Evolutionary conservation across 2,888 invertebrate genomes (phyloP), one percentile per base, ranked within the genome.

Genomic region (Xylota sylvarum): DNA sequence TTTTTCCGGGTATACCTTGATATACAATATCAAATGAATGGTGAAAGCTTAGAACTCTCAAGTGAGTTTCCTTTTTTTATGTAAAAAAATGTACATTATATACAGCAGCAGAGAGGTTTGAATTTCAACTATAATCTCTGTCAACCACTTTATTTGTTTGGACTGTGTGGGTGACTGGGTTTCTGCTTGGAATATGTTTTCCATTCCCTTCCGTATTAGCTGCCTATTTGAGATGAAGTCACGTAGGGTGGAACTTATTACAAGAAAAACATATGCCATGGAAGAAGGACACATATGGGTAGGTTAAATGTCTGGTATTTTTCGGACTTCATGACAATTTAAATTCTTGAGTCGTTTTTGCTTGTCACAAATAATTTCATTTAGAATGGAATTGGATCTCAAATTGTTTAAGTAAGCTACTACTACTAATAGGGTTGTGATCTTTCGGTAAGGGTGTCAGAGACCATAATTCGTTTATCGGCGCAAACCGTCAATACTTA

Each of bases 51-150:
- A 56, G 32, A 23, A 56, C 35, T 56, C 56, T 35, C 56, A 32
- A 35, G 56, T 56, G 35, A 17, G 17, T 32, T 17, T 14, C 32
- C 32, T 32, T 32, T 32, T n/a, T 56, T 56, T 32, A 35, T 35
- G 55, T 32, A n/a, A 30, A 55, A 55, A 52, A 55, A 55, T 55
- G 1, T 55, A 55, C 30, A 30, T n/a, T 30, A 55, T 9, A 32
- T 4, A 32, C 6, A 32, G 32, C n/a, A 27, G 14, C 6, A 5
- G 12, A 19, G 48, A 46, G 30, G 46, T 62, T 62, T 7, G 37
- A 3, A n/a, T 35, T 50, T 35, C 65, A 35, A 65, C n/a, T 32
- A 56, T 56, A 56, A 56, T 35, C 56, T 56, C 32, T 56, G 56
- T 17, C 56, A 56, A 17, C 32, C 35, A 56, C 35, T 56, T 56